Percentiles rank a stretch among this genome's conserved stretches.
phyloP scores from a whole-genome alignment of 1,140 invertebrate genomes.

The Macrocentrus cingulum region DNA sequence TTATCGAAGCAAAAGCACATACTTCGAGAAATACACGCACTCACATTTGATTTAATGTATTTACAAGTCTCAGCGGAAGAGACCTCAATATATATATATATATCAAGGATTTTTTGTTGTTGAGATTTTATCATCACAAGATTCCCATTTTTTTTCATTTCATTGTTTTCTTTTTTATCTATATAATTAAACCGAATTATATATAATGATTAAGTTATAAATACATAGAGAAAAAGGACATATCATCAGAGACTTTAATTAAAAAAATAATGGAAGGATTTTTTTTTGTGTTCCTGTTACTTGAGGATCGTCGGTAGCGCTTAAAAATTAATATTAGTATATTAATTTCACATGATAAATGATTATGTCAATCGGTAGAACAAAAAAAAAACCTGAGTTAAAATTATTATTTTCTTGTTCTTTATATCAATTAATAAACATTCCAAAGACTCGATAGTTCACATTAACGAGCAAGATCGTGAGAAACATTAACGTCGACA shows the following conservation, averaged over 20 bases:
- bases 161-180: too few relatives aligned
- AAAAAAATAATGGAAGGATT: conserved; percentile 15
- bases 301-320: conserved; percentile 1
- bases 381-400: not conserved
- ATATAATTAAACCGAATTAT: too few relatives aligned
- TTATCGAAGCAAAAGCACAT: conserved; percentile 16
- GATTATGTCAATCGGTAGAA: conserved; percentile 14
- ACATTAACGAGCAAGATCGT: not conserved
- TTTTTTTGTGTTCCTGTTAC: not conserved
- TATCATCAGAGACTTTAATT: conserved; percentile 1
- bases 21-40: conserved; percentile 11
- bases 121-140: conserved; percentile 16
- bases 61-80: conserved; percentile 3
- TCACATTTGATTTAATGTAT: conserved; percentile 19
- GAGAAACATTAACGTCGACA: conserved; percentile 15
- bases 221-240: conserved; percentile 20
- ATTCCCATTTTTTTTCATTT: conserved; percentile 9
- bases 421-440: conserved; percentile 2
- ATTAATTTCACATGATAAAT: not conserved
- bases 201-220: conserved; percentile 19
- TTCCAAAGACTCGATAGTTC: not conserved
- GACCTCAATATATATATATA: not conserved
- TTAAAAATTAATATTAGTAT: conserved; percentile 3
- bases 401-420: not conserved
- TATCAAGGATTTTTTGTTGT: not conserved